Base-by-base conservation (phyloP, 2,113 vertebrate genomes). In the Chrysochloris asiatica region DNA sequence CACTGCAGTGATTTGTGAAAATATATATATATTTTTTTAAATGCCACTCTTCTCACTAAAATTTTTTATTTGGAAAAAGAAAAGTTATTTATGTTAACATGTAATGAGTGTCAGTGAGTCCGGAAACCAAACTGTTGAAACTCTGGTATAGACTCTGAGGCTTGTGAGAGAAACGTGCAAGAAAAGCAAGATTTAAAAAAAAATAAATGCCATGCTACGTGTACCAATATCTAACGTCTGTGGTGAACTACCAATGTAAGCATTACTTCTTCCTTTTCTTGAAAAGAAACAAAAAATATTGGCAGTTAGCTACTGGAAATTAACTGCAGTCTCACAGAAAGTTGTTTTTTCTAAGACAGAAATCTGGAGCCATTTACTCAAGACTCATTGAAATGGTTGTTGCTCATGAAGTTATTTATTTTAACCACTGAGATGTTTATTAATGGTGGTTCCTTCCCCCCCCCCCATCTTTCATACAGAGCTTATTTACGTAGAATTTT, bases 381-480 rank as follows among this genome's bases (percentile, higher is more conserved):
- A 48, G 65, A 78, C 36, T 82, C 28, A 0, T 75, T 45, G 50
- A 22, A 24, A 38, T 71, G 33, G 59, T 81, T 80, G 6, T 33
- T 50, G 77, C 52, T 72, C 41, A 78, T 28, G 12, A 63, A 16
- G 28, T 71, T 48, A 24, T 59, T 36, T n/a, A n/a, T n/a, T n/a
- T n/a, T n/a, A 33, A 0, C 63, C 56, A 80, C 4, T 45, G 56
- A 30, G 33, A n/a, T 79, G 36, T 43, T 77, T 76, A 6, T 28
- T 41, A 84, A 43, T 72, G 47, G 71, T 36, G 19, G 38, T 77
- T 88, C n/a, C n/a, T n/a, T n/a, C n/a, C n/a, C n/a, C n/a, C n/a
- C n/a, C n/a, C n/a, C n/a, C n/a, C n/a, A 0, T 92, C 48, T 92
- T 86, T 83, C 56, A 86, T 59, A 61, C 84, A 95, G 61, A 84